Conservation (phyloP, 2,888 invertebrate species). For the Penaeus monodon region DNA sequence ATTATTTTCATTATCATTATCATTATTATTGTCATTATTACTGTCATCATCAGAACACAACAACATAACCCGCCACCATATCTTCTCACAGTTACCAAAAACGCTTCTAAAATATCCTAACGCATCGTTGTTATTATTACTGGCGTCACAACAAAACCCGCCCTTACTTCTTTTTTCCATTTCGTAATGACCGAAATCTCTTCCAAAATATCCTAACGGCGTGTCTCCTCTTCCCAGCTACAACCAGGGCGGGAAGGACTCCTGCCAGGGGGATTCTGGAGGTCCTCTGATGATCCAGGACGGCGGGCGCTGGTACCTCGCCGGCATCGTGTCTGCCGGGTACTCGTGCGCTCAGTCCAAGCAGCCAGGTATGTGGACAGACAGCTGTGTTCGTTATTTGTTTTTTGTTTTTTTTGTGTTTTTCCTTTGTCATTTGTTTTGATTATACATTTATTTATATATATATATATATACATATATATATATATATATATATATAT, state of each 20-base stretch:
- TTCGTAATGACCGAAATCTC: too few species aligned
- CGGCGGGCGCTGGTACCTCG: constrained; percentile 88
- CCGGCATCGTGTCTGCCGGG: constrained; percentile 92
- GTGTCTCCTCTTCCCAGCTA: constrained; percentile 69
- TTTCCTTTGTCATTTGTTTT: too few species aligned
- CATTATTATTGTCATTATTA: too few species aligned
- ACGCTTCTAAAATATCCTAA: background rate
- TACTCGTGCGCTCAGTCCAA: constrained; percentile 94
- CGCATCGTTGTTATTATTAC: too few species aligned
- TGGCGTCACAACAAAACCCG: too few species aligned
- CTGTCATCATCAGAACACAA: background rate
- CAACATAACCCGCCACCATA: too few species aligned
- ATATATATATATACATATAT: too few species aligned
- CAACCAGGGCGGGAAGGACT: constrained; percentile 86
- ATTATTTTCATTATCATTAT: too few species aligned
- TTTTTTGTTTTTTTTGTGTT: too few species aligned
- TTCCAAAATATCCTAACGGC: background rate
- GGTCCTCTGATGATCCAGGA: constrained; percentile 92
- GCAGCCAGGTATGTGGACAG: constrained; percentile 79
- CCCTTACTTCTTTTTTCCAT: background rate
- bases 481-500: too few species aligned
- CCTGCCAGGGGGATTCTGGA: constrained; percentile 86
- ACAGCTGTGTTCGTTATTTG: background rate
- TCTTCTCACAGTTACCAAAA: too few species aligned
- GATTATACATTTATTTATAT: too few species aligned